Evolutionary conservation across 2,888 invertebrate genomes (phyloP).

Genomic region (Bombylius discolor): DNA sequence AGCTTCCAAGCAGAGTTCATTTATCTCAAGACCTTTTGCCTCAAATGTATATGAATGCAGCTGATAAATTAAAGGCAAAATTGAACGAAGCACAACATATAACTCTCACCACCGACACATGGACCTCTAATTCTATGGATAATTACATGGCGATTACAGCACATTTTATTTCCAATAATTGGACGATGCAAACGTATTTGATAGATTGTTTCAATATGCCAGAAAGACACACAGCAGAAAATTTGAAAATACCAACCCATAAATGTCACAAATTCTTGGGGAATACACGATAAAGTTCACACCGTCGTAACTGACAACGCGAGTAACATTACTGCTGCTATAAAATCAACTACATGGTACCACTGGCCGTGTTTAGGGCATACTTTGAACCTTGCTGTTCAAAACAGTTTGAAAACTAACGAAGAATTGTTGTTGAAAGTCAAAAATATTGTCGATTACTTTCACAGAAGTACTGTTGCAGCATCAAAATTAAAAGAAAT

Average conservation of each 20-base stretch:
- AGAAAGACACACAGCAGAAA: neutral
- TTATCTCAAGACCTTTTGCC: no score
- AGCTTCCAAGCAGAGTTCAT: no score
- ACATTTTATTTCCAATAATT: no score
- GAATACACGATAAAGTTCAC: neutral
- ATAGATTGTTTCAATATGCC: no score
- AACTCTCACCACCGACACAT: no score
- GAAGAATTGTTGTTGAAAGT: neutral
- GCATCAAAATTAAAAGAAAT: neutral
- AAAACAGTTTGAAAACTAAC: neutral
- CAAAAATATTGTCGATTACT: slow-evolving; percentile 1
- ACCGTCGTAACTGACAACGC: slow-evolving; percentile 17
- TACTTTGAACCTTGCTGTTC: neutral
- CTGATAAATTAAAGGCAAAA: no score
- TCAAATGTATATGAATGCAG: no score
- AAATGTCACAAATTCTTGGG: neutral
- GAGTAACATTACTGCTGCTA: slow-evolving; percentile 17
- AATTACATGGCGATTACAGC: no score
- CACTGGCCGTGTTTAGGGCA: neutral
- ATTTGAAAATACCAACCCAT: neutral
- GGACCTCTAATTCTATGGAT: no score
- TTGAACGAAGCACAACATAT: no score
- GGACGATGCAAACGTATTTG: no score
- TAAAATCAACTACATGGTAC: slow-evolving; percentile 16
- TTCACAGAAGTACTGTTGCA: neutral